Percentiles rank a stretch among this genome's conserved stretches.
These are phyloP conservation scores for Agrotis segetum DNA, from an alignment of 2,888 invertebrate species.

Conservation along the genomic window DNA sequence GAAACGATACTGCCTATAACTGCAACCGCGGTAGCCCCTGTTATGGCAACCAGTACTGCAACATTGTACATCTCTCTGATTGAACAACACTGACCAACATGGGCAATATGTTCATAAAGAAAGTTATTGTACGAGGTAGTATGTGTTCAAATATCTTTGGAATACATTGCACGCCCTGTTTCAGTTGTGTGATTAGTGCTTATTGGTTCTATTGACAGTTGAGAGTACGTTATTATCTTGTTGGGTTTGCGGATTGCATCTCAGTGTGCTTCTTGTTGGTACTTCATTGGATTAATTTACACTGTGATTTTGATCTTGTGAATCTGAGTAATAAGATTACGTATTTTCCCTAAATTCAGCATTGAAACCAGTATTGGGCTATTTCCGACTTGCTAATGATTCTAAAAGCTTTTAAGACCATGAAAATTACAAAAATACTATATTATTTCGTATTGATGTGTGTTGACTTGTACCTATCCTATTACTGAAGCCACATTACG, in stretches of 20 bases:
- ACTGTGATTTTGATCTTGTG: neutral
- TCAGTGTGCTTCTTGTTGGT: neutral
- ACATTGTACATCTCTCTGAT: constrained; percentile 57
- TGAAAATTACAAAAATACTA: no score
- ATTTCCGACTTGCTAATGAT: neutral
- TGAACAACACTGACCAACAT: constrained; percentile 48
- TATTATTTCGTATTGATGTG: no score
- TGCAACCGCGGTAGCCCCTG: constrained; percentile 41
- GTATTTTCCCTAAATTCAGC: neutral
- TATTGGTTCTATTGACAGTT: constrained; percentile 17
- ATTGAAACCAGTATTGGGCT: neutral
- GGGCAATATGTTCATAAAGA: constrained; percentile 40
- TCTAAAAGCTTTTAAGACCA: no score
- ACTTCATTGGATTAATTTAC: neutral
- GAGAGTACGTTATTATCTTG: constrained; percentile 10
- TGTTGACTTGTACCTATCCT: no score
- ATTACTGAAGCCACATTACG: no score
- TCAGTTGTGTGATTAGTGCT: neutral
- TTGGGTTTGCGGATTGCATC: neutral
- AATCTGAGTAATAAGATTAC: neutral
- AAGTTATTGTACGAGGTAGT: constrained; percentile 39
- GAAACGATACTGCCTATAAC: constrained; percentile 21
- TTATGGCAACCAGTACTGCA: constrained; percentile 56
- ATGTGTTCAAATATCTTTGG: constrained; percentile 30
- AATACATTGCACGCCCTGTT: constrained; percentile 12